These are phyloP conservation scores for Ornithoptera priamus DNA, from an alignment of 2,888 invertebrate species.

Conservation along the genomic window DNA sequence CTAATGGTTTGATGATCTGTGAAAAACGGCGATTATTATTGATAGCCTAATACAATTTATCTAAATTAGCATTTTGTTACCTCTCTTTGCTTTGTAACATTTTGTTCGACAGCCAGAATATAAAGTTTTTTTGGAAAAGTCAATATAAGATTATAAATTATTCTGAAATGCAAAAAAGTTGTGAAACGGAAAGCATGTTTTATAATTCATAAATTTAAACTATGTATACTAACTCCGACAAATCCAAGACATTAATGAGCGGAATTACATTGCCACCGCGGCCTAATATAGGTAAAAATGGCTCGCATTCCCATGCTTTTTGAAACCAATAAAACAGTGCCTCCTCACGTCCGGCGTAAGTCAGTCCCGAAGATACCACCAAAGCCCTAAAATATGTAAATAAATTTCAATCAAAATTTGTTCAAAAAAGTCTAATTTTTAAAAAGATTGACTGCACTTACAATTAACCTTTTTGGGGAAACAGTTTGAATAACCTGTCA, in stretches of 20 bases:
- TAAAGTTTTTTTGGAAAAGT: constrained; percentile 80
- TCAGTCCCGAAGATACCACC: constrained; percentile 81
- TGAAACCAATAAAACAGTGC: constrained; percentile 83
- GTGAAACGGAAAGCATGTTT: not conserved
- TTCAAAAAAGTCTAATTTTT: not conserved
- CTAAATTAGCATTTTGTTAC: constrained; percentile 37
- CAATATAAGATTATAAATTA: constrained; percentile 66
- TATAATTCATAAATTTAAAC: not conserved
- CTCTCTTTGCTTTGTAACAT: constrained; percentile 72
- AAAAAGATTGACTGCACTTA: too few relatives aligned
- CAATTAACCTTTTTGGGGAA: too few relatives aligned
- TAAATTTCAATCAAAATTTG: not conserved
- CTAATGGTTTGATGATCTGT: constrained; percentile 80
- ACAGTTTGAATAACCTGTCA: too few relatives aligned
- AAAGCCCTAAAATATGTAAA: constrained; percentile 48
- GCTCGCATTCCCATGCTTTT: constrained; percentile 82
- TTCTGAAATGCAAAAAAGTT: constrained; percentile 49
- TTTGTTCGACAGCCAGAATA: constrained; percentile 83
- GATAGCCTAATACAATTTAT: not conserved
- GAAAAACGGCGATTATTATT: constrained; percentile 33
- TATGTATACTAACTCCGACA: constrained; percentile 68
- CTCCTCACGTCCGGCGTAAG: constrained; percentile 82
- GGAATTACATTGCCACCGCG: constrained; percentile 82
- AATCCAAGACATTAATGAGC: constrained; percentile 82
- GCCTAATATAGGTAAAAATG: constrained; percentile 79